A percentile compares a stretch with the other conserved stretches of the same genome.
These are phyloP conservation scores for Pseudomyrmex concolor DNA, from an alignment of 1,140 invertebrate species.

Conservation along the genomic window DNA sequence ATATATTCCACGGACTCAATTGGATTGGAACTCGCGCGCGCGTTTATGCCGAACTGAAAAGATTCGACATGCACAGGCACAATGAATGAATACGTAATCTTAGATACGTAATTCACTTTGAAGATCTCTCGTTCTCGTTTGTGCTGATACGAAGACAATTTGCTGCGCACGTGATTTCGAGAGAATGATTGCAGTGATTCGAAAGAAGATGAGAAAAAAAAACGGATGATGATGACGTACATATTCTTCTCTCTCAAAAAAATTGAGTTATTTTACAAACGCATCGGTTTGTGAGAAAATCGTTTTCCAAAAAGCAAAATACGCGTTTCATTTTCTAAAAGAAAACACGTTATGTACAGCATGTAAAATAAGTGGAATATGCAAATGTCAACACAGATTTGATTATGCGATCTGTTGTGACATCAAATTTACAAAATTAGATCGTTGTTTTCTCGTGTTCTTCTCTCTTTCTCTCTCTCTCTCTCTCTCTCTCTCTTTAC, in stretches of 20 bases:
- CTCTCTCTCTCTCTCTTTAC: no score
- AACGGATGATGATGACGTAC: neutral
- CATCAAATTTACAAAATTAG: no score
- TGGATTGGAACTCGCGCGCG: constrained; percentile 35
- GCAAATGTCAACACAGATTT: neutral
- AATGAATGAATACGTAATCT: constrained; percentile 42
- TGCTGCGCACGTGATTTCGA: constrained; percentile 18
- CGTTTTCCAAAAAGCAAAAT: no score
- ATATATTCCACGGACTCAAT: constrained; percentile 36
- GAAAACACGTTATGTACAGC: neutral
- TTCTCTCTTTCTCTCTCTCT: no score
- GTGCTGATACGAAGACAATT: neutral
- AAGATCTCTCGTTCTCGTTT: constrained; percentile 28
- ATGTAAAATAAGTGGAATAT: neutral
- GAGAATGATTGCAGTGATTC: neutral
- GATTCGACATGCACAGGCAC: constrained; percentile 37
- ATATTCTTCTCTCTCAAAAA: neutral
- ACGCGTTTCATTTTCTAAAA: neutral
- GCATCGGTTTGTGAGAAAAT: neutral
- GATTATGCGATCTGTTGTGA: no score
- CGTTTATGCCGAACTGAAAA: constrained; percentile 28
- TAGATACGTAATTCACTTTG: constrained; percentile 16
- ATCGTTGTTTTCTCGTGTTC: no score
- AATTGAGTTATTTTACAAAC: neutral
- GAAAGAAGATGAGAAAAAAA: neutral